phyloP scores from a whole-genome alignment of 2,888 invertebrate genomes.

The Hyposoter didymator region DNA sequence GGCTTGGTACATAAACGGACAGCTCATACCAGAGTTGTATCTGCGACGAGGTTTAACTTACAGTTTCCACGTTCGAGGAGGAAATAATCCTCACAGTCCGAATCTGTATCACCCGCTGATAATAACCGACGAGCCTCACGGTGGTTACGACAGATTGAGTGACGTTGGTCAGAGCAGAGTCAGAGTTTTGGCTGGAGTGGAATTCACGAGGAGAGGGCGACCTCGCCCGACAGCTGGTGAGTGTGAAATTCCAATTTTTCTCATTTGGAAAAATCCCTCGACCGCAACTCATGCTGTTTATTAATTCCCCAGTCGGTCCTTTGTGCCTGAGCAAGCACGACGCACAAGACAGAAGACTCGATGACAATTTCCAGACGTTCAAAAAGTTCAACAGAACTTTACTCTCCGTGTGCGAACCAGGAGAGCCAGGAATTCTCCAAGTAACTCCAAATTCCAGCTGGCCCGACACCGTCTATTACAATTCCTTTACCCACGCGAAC shows the following conservation, averaged over 20 bases:
- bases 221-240: slow-evolving; percentile 91
- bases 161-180: slow-evolving; percentile 90
- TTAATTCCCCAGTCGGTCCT: slow-evolving; percentile 88
- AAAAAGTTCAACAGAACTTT: slow-evolving; percentile 94
- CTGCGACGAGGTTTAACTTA: slow-evolving; percentile 94
- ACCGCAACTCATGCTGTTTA: slow-evolving; percentile 13
- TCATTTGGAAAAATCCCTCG: not conserved
- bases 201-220: slow-evolving; percentile 92
- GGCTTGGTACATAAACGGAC: slow-evolving; percentile 97
- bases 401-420: slow-evolving; percentile 88
- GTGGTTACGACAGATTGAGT: slow-evolving; percentile 91
- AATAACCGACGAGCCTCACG: slow-evolving; percentile 93
- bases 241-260: slow-evolving; percentile 17
- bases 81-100: slow-evolving; percentile 94
- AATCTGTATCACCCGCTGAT: slow-evolving; percentile 95
- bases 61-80: slow-evolving; percentile 92
- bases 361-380: slow-evolving; percentile 92
- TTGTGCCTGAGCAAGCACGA: slow-evolving; percentile 90
- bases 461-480: slow-evolving; percentile 96
- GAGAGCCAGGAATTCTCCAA: slow-evolving; percentile 90
- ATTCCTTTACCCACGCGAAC: slow-evolving; percentile 96
- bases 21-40: slow-evolving; percentile 94
- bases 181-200: slow-evolving; percentile 92
- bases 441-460: slow-evolving; percentile 95
- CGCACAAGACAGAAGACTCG: slow-evolving; percentile 90